Evolutionary conservation across 2,888 invertebrate species (phyloP).

Genomic region (Clepsis dumicolana): DNA sequence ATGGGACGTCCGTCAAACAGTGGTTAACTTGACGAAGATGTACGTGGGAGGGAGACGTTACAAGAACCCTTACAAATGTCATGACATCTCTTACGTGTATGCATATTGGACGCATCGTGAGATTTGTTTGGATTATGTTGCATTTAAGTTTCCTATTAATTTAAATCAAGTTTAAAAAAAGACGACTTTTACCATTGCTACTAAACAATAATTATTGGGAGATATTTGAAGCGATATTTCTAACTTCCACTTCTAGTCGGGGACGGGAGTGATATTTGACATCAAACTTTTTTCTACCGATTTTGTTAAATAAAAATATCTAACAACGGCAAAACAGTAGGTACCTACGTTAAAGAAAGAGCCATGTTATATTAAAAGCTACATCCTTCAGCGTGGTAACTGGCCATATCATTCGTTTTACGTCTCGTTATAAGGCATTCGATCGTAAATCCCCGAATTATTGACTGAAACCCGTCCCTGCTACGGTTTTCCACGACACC

Average conservation of each 20-base stretch:
- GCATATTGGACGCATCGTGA: neutral
- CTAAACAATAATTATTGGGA: too few relatives aligned
- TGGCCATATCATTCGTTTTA: slow-evolving; percentile 57
- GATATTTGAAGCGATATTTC: too few relatives aligned
- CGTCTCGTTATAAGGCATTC: slow-evolving; percentile 52
- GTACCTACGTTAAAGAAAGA: neutral
- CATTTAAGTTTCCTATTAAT: neutral
- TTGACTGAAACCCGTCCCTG: slow-evolving; percentile 67
- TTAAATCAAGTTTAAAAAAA: too few relatives aligned
- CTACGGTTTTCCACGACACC: slow-evolving; percentile 11
- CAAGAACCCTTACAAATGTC: slow-evolving; percentile 17
- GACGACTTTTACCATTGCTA: too few relatives aligned
- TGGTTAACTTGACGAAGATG: slow-evolving; percentile 59
- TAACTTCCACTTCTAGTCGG: too few relatives aligned
- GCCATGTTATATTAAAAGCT: slow-evolving; percentile 15
- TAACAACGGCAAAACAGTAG: neutral
- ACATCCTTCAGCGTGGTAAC: slow-evolving; percentile 54
- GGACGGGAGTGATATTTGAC: too few relatives aligned
- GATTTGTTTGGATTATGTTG: neutral
- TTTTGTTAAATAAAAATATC: too few relatives aligned
- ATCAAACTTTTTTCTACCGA: too few relatives aligned
- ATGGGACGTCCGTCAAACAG: slow-evolving; percentile 37
- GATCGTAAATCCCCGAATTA: slow-evolving; percentile 67
- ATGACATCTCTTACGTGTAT: slow-evolving; percentile 6
- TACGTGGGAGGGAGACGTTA: slow-evolving; percentile 50